Conservation (phyloP, 2,113 vertebrate genomes). For the Cryptomyrus ogoouensis region DNA sequence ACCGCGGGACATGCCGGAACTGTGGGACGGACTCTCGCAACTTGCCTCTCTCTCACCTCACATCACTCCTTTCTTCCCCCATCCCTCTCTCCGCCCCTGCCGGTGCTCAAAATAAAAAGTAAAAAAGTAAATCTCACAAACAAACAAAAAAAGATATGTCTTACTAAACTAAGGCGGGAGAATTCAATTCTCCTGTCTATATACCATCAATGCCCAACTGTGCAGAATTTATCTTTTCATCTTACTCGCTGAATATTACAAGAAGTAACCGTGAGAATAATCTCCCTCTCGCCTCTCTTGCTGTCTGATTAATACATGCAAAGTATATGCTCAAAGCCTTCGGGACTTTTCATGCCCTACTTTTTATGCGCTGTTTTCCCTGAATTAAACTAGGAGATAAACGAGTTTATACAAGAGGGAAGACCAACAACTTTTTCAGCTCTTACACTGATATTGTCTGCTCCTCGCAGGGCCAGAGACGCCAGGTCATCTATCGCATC, state of each 20-base stretch:
- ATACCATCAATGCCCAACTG: not conserved
- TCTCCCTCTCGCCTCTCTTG: constrained; percentile 3
- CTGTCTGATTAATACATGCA: constrained; percentile 56
- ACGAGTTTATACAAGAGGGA: constrained; percentile 24
- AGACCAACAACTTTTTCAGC: constrained; percentile 11
- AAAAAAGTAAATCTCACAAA: not conserved
- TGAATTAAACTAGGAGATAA: constrained; percentile 20
- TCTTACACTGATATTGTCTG: not conserved
- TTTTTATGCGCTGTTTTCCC: constrained; percentile 40
- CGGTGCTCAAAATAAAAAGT: not conserved
- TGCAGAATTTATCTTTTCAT: constrained; percentile 8
- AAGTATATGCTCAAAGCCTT: constrained; percentile 59
- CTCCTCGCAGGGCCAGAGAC: not conserved
- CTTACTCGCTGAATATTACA: constrained; percentile 17
- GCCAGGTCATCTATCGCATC: not conserved
- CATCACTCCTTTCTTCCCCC: constrained; percentile 8
- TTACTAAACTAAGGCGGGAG: not conserved
- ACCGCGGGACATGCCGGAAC: constrained; percentile 26
- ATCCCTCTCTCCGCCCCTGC: constrained; percentile 12
- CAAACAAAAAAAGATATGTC: not conserved
- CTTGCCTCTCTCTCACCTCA: not conserved
- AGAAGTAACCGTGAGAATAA: constrained; percentile 18
- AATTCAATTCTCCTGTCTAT: not conserved
- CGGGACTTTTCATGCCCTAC: constrained; percentile 63
- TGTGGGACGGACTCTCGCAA: not conserved